Evolutionary conservation across 2,888 invertebrate genomes (phyloP), one percentile per base, ranked within the genome.

Genomic region (Polyploca ridens): DNA sequence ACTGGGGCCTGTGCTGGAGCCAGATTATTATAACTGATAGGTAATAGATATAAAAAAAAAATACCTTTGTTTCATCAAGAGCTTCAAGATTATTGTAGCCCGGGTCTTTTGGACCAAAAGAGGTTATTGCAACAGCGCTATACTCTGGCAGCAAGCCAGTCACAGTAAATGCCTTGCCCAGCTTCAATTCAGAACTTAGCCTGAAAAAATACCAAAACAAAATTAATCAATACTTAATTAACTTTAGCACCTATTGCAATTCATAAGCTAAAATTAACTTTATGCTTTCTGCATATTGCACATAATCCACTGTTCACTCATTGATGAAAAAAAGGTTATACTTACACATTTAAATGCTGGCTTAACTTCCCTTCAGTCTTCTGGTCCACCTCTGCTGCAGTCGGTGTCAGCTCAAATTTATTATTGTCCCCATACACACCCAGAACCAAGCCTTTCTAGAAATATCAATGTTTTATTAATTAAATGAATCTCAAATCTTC

Each of bases 371-470:
- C 95, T 6, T 88, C 91, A 58, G 91, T 78, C 71, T 90, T 91
- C 68, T 94, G 91, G 75, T 95, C 91, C 62, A 94, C 83, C 80
- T 94, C 94, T 67, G 88, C 84, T 2, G 94, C 95, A 0, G 91
- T 86, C 33, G 90, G 81, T 0, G 95, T 93, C 67, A 95, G 85
- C 68, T 94, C 89, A 7, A 93, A 90, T 63, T 88, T 69, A 5
- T 78, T 75, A 0, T 74, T 72, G 1, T 81, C 82, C 70, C 94
- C 91, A 77, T 94, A 95, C 16, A 94, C 91, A 0, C 95, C 95
- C 63, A 95, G 76, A 64, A 95, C 94, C n/a, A 95, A 75, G 1
- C 95, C 95, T 87, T 93, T 94, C 95, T 95, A 82, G 1, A 78
- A 49, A 13, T 35, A 7, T 63, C 11, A 14, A 41, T 61, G 33